Conservation (phyloP, 2,797 vertebrate genomes). For the Cyprinella venusta region DNA sequence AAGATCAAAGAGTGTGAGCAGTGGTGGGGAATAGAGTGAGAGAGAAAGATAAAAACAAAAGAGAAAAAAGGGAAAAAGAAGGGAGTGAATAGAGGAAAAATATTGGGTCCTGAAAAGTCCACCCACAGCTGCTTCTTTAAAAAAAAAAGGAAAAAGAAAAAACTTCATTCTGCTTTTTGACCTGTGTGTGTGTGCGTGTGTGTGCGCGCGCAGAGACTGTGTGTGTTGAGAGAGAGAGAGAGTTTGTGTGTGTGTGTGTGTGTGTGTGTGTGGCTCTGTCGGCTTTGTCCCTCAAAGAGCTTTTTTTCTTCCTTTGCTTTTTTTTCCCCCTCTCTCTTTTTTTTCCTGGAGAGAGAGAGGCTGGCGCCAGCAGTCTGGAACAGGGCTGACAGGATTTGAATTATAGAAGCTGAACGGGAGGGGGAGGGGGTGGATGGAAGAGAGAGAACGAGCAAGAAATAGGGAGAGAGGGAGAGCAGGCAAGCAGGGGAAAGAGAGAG, state of each 20-base stretch:
- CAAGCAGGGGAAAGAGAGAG: conserved; percentile 49
- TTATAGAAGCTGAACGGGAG: conserved; percentile 81
- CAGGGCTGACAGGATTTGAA: conserved; percentile 85
- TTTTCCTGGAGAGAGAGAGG: conserved; percentile 70
- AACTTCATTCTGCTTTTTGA: conserved; percentile 66
- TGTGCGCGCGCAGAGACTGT: rapidly evolving
- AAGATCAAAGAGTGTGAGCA: conserved; percentile 55
- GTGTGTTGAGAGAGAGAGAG: not conserved
- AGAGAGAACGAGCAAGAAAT: conserved; percentile 48
- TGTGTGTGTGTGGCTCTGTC: conserved; percentile 60
- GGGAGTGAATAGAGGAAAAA: conserved; percentile 57
- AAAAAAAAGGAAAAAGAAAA: conserved; percentile 51
- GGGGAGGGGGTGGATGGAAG: conserved; percentile 59
- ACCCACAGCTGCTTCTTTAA: conserved; percentile 67
- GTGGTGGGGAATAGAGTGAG: conserved; percentile 40
- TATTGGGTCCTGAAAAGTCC: conserved; percentile 70
- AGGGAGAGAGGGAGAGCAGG: conserved; percentile 50
- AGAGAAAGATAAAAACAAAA: conserved; percentile 44
- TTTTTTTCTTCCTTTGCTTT: conserved; percentile 62
- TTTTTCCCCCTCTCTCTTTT: conserved; percentile 44
- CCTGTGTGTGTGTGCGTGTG: conserved; percentile 44
- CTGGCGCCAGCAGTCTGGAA: conserved; percentile 86
- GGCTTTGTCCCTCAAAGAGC: conserved; percentile 80
- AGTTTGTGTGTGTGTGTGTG: not conserved
- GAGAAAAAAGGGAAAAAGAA: conserved; percentile 42